Conservation (phyloP, 2,888 invertebrate species). For the Latheticus oryzae region DNA sequence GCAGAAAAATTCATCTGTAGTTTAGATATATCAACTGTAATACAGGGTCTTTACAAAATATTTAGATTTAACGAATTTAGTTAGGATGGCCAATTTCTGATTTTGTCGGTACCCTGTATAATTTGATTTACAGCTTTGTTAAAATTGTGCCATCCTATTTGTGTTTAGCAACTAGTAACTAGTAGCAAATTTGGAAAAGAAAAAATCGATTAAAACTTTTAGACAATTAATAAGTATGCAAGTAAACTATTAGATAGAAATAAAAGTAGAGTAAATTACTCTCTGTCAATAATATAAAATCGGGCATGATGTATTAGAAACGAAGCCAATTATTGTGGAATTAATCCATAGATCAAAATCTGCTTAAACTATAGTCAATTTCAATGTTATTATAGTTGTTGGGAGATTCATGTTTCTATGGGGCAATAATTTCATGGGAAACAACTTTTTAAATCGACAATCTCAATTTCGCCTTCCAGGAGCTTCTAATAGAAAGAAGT, state of each 20-base stretch:
- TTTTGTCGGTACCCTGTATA: slow-evolving; percentile 33
- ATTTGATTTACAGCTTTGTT: slow-evolving; percentile 22
- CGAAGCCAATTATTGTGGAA: slow-evolving; percentile 4
- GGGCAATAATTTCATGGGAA: slow-evolving; percentile 45
- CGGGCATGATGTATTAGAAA: slow-evolving; percentile 18
- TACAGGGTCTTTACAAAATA: slow-evolving; percentile 37
- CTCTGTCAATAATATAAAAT: slow-evolving; percentile 49
- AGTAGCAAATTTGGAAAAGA: too few species aligned
- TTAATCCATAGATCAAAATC: slow-evolving; percentile 18
- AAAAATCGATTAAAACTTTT: too few species aligned
- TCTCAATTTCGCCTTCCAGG: slow-evolving; percentile 51
- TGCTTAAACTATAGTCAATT: slow-evolving; percentile 30
- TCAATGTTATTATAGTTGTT: slow-evolving; percentile 25
- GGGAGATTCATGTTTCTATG: slow-evolving; percentile 27
- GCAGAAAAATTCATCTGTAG: slow-evolving; percentile 24
- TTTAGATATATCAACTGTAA: slow-evolving; percentile 31
- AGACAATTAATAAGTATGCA: slow-evolving; percentile 20
- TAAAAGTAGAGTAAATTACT: slow-evolving; percentile 64
- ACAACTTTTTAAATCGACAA: slow-evolving; percentile 51
- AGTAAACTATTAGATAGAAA: slow-evolving; percentile 62
- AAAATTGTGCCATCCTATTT: slow-evolving; percentile 28
- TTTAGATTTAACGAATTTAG: slow-evolving; percentile 17
- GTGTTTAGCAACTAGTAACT: slow-evolving; percentile 22
- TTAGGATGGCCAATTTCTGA: slow-evolving; percentile 22
- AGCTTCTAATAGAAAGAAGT: slow-evolving; percentile 41